Evolutionary conservation across 2,797 vertebrate species (phyloP).

Genomic region (Sorex maritimensis): DNA sequence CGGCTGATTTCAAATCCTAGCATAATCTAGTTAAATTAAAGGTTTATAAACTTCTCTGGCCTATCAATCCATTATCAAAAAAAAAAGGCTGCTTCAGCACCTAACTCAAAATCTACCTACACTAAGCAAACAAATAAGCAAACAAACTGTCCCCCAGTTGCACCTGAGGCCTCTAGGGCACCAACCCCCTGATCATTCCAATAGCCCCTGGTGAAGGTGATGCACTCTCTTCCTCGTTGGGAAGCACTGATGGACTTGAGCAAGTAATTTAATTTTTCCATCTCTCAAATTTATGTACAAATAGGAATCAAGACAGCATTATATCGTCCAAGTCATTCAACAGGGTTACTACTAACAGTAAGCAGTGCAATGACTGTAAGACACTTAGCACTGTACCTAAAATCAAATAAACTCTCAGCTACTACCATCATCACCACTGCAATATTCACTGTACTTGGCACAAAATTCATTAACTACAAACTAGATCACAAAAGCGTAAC

Average conservation of each 20-base stretch:
- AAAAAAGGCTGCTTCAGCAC: no score
- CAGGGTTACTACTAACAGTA: background rate
- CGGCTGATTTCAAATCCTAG: background rate
- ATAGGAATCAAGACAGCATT: background rate
- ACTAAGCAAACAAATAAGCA: no score
- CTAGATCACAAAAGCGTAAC: no score
- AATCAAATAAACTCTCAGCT: conserved; percentile 43
- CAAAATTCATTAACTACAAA: conserved; percentile 21
- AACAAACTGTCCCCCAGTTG: no score
- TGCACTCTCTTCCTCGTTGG: no score
- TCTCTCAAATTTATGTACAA: conserved; percentile 50
- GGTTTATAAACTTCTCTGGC: no score
- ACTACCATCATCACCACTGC: background rate
- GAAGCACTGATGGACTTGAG: background rate
- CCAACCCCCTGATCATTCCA: no score
- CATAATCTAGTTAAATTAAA: background rate
- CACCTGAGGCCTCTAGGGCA: no score
- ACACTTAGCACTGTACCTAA: conserved; percentile 15
- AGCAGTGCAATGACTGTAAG: background rate
- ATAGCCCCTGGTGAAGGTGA: no score
- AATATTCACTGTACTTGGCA: background rate
- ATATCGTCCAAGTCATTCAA: background rate
- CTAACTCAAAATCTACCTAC: no score
- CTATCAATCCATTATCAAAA: no score
- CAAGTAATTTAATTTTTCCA: conserved; percentile 18